Evolutionary conservation across 1,140 invertebrate genomes (phyloP).

Genomic region (Hestina assimilis): DNA sequence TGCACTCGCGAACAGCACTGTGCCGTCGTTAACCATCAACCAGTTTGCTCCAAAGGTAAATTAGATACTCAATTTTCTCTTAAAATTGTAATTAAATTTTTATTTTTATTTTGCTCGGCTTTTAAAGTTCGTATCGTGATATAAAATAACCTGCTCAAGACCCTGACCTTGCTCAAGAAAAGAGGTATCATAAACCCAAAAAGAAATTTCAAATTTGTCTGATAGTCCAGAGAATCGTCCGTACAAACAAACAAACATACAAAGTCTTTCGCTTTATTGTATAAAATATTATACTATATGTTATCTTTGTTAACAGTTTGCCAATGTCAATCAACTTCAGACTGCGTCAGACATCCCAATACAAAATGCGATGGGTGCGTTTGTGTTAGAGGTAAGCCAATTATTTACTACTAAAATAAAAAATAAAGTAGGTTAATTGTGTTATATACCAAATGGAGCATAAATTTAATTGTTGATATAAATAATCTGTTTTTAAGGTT

Average conservation of each 20-base stretch:
- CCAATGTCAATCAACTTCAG: conserved; percentile 81
- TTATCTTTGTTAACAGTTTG: conserved; percentile 76
- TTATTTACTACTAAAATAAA: background rate
- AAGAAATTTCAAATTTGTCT: too few species aligned
- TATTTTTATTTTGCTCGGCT: conserved; percentile 7
- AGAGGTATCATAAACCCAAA: too few species aligned
- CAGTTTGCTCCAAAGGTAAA: conserved; percentile 86
- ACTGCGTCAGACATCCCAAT: conserved; percentile 78
- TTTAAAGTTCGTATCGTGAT: too few species aligned
- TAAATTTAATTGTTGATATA: too few species aligned
- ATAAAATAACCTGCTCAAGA: too few species aligned
- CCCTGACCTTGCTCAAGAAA: too few species aligned
- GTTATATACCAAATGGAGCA: too few species aligned
- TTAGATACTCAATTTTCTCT: background rate
- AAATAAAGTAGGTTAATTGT: background rate
- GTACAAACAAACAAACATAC: too few species aligned
- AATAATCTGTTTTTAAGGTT: too few species aligned
- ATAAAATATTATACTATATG: too few species aligned
- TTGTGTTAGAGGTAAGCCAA: conserved; percentile 81
- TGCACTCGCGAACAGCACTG: conserved; percentile 84
- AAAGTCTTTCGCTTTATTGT: too few species aligned
- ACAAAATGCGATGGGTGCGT: conserved; percentile 83
- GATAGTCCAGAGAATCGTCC: too few species aligned
- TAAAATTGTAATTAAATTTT: background rate
- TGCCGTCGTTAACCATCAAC: conserved; percentile 87